phyloP scores from a whole-genome alignment of 2,888 invertebrate genomes.

The Agriopis marginaria region DNA sequence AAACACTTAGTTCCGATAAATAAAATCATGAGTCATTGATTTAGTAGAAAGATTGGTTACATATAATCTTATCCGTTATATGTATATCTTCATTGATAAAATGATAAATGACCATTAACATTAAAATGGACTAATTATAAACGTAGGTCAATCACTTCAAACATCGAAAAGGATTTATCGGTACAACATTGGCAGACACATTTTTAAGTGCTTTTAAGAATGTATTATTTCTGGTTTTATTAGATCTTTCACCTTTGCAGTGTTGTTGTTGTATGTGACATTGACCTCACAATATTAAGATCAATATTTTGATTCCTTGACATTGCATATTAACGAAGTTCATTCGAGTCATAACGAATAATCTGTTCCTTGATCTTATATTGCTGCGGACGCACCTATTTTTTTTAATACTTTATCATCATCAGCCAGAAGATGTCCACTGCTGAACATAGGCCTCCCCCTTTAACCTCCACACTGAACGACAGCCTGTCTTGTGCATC shows the following conservation, averaged over 20 bases:
- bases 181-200: constrained; percentile 2
- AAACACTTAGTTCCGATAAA: constrained; percentile 19
- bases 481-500: too few relatives aligned
- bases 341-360: constrained; percentile 11
- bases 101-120: constrained; percentile 12
- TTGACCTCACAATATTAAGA: constrained; percentile 28
- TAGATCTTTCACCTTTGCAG: constrained; percentile 36
- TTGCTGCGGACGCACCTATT: constrained; percentile 16
- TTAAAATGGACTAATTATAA: constrained; percentile 12
- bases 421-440: too few relatives aligned
- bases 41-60: constrained; percentile 18
- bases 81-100: constrained; percentile 9
- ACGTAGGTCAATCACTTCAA: constrained; percentile 34
- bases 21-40: constrained; percentile 32
- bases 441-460: too few relatives aligned
- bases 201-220: neutral
- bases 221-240: constrained; percentile 28
- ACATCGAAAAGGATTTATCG: constrained; percentile 15
- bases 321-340: constrained; percentile 29
- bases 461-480: too few relatives aligned
- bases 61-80: neutral
- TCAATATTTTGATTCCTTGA: constrained; percentile 32
- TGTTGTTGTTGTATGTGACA: constrained; percentile 31
- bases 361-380: constrained; percentile 16
- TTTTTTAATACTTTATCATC: constrained; percentile 9